Base-by-base conservation (phyloP, 2,888 invertebrate species). In the Rutpela maculata region DNA sequence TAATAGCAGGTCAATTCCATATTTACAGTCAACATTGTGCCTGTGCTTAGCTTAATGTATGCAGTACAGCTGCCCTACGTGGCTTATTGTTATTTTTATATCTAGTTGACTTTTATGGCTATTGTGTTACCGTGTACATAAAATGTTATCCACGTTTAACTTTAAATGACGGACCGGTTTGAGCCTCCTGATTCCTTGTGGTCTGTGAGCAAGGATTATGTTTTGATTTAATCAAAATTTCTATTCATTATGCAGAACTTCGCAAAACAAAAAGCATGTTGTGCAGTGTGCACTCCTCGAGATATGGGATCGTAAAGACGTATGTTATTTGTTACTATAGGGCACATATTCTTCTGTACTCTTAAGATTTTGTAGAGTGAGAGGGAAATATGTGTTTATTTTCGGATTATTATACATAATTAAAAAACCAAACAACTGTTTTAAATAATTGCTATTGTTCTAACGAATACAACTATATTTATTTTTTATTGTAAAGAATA, bases 1-100 rank as follows among this genome's bases (percentile, higher is more conserved):
- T 88, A 88, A 88, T 87, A 87, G 87, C 87, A 86, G 88, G 87
- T 88, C 88, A 88, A 88, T 88, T 88, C 86, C 85, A 84, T 85
- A 86, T 87, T 87, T 87, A 87, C 85, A 84, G 82, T 81, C 84
- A 80, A 83, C 84, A 83, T 85, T 60, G 76, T 60, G 70, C 60
- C 60, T 57, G 57, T 55, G 22, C 26, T 22, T 56, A 19, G 26
- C 17, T 56, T 73, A 66, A 73, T 65, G 73, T 55, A 19, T 19
- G 57, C 63, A 22, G 35, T 73, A 73, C 73, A 73, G 70, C 60
- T 60, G 60, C 60, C 70, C 22, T 31, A 31, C 69, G 57, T 17
- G 18, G 69, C 59, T 59, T 59, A 65, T 70, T 70, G 69, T 70
- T 57, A 35, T 70, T 56, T 59, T 70, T 59, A 35, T 59, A 18